These are phyloP conservation scores for Lacanobia oleracea DNA, from an alignment of 2,888 invertebrate species.

Conservation along the genomic window DNA sequence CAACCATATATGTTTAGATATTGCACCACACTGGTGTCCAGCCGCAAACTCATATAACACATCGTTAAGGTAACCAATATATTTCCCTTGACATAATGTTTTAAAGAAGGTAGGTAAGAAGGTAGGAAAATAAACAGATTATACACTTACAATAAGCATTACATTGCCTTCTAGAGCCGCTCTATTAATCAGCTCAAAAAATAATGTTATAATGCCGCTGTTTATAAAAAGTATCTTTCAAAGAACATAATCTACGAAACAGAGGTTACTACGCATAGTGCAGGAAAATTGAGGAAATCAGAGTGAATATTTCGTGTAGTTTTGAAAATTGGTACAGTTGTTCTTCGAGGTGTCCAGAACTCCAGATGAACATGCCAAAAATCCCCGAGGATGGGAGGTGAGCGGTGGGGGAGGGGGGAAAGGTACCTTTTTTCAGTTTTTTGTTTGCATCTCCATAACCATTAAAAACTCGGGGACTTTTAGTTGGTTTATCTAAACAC, in stretches of 20 bases:
- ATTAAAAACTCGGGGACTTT: too few relatives aligned
- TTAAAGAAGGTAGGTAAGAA: not conserved
- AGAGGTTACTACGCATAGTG: not conserved
- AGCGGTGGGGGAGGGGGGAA: too few relatives aligned
- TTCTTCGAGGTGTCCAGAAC: too few relatives aligned
- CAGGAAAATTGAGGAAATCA: too few relatives aligned
- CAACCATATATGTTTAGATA: slow-evolving; percentile 25
- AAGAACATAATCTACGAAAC: slow-evolving; percentile 3
- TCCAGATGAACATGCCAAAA: too few relatives aligned
- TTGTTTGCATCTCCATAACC: too few relatives aligned
- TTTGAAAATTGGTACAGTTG: too few relatives aligned
- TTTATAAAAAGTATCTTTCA: not conserved
- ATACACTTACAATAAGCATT: not conserved
- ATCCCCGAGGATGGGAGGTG: too few relatives aligned
- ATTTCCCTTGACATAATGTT: slow-evolving; percentile 25
- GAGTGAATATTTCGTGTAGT: too few relatives aligned
- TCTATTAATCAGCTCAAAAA: not conserved
- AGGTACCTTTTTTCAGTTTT: too few relatives aligned
- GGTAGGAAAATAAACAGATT: not conserved
- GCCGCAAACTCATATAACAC: slow-evolving; percentile 28
- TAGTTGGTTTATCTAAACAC: too few relatives aligned
- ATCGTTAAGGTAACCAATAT: slow-evolving; percentile 12
- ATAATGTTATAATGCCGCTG: not conserved
- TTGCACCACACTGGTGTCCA: slow-evolving; percentile 31
- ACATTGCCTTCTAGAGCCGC: not conserved